Percentiles rank a stretch among this genome's conserved stretches.
Conservation (phyloP, 1,140 invertebrate species). For the Homalodisca vitripennis region DNA sequence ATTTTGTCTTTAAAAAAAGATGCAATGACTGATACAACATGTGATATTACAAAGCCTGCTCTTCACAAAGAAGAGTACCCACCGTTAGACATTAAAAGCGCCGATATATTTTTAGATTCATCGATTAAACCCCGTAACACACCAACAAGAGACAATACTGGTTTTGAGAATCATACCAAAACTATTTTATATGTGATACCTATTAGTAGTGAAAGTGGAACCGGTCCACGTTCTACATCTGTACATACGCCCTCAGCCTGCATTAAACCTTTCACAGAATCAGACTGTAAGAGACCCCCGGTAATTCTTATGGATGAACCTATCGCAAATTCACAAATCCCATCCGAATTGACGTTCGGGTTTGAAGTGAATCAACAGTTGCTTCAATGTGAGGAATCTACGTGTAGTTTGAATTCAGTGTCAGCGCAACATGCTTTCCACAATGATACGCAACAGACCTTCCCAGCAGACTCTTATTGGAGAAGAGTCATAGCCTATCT, state of each 20-base stretch:
- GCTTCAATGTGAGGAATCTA: slow-evolving; percentile 23
- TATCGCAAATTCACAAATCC: background rate
- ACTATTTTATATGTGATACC: slow-evolving; percentile 8
- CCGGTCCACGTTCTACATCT: background rate
- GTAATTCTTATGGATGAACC: slow-evolving; percentile 38
- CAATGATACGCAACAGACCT: no score
- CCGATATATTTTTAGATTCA: slow-evolving; percentile 30
- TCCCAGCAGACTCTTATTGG: no score
- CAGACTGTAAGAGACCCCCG: slow-evolving; percentile 33
- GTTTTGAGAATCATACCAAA: slow-evolving; percentile 29
- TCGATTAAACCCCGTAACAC: slow-evolving; percentile 35
- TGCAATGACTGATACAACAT: slow-evolving; percentile 26
- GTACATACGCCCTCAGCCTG: slow-evolving; percentile 15
- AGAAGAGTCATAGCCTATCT: no score
- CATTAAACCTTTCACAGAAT: slow-evolving; percentile 5
- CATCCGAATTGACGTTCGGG: slow-evolving; percentile 37
- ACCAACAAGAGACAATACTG: slow-evolving; percentile 21
- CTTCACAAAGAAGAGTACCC: slow-evolving; percentile 36
- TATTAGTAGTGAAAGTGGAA: background rate
- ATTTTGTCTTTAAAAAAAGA: slow-evolving; percentile 28
- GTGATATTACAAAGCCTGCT: slow-evolving; percentile 20
- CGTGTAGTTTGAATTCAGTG: no score
- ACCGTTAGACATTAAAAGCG: slow-evolving; percentile 25
- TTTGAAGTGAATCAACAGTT: slow-evolving; percentile 40
- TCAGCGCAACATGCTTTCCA: no score